These are phyloP conservation scores for Taeniopygia guttata DNA, from an alignment of 2,797 vertebrate genomes.

Conservation along the genomic window DNA sequence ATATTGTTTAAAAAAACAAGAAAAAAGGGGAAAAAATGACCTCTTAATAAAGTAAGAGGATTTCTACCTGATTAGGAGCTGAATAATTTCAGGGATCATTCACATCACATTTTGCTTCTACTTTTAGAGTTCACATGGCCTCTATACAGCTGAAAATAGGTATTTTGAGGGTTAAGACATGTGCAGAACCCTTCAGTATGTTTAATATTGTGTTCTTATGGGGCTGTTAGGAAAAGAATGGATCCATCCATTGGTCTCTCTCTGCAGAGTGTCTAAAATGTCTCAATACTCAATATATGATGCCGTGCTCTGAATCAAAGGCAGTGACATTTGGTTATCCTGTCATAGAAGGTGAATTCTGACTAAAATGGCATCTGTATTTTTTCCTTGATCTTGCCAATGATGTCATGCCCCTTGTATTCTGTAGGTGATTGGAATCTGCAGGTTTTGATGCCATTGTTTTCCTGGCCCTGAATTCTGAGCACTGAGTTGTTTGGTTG, in stretches of 20 bases:
- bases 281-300: neutral
- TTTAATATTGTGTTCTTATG: neutral
- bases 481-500: neutral
- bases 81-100: neutral
- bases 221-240: neutral
- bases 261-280: neutral
- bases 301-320: neutral
- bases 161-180: neutral
- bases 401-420: neutral
- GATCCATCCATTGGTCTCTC: neutral
- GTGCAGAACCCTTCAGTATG: neutral
- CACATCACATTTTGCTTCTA: neutral
- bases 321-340: neutral
- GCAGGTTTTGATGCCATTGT: neutral
- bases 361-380: neutral
- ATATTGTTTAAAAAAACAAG: neutral
- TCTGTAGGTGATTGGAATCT: neutral
- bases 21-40: fast-evolving
- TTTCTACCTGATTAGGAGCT: neutral
- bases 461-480: neutral
- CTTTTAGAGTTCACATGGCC: neutral
- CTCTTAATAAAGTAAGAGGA: neutral
- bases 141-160: neutral
- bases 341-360: neutral
- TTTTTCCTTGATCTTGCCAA: fast-evolving